Base-by-base conservation (phyloP, 2,888 invertebrate genomes). In the Labia minor region DNA sequence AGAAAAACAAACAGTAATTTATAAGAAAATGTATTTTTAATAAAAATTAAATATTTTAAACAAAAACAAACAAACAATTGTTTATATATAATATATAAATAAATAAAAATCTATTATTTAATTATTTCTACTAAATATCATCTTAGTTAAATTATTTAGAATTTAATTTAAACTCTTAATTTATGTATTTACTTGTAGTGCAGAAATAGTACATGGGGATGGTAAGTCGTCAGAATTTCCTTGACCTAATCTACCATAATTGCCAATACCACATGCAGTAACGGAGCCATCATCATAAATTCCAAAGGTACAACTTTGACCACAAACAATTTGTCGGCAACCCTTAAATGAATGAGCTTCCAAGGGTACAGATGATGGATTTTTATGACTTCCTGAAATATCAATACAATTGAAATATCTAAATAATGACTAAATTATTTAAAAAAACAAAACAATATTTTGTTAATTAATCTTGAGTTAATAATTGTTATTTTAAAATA, bases 251-350 rank as follows among this genome's bases (percentile, higher is more conserved):
- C 85, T 76, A 1, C 86, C 85, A 73, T 85, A 85, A 70, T 83
- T 84, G 0, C 85, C 85, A 74, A 86, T 85, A 1, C 86, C 85
- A 75, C 85, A 85, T 1, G 85, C 84, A 72, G 84, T 74, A 20
- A 86, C 83, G 0, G 82, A 81, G 1, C 86, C 85, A 74, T 83
- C 83, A 0, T 82, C 79, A 72, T 82, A 81, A 66, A 85, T 80
- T 1, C 85, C 82, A 76, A 86, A 86, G 0, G 85, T 85, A 72
- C 85, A 85, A 74, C 85, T 85, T 75, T 85, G 84, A 0, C 86
- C 86, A 74, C 85, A 85, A 18, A 85, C 76, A 21, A 86, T 81
- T 77, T 84, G 81, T 69, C 81, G 79, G 0, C 82, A 81, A 14
- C 77, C 74, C 1, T 79, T 78, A 72, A 83, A 82, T 1, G 80